Evolutionary conservation across 2,113 vertebrate species (phyloP), one percentile per base, ranked within the genome.

Genomic region (Madoqua kirkii): DNA sequence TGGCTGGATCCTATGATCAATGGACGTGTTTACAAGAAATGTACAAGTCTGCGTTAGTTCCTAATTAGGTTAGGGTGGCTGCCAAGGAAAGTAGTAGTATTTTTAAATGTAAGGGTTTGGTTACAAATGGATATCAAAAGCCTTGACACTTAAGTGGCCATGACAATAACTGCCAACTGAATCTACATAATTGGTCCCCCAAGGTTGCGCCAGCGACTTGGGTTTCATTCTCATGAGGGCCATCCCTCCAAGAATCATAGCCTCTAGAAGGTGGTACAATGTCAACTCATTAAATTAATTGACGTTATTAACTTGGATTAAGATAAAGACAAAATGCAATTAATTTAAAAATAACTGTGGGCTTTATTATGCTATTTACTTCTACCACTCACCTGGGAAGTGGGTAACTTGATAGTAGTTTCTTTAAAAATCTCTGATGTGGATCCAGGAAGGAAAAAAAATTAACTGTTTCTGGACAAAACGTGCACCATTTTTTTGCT

Each of bases 111-210:
- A 96, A 91, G 97, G 31, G 82, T 98, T 95, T 50, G 74, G 92
- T 98, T 98, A 95, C 93, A 98, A 98, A 98, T 92, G 81, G 21
- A 87, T 97, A 95, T 90, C 98, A 97, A 98, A 89, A 96, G 93
- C 89, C 67, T 89, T 97, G 92, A 97, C 79, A 94, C 50, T 87
- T 96, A 98, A 98, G 96, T 86, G 71, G 92, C 48, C 96, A 87
- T 96, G 95, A 98, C 95, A 98, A 98, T 5, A 74, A 36, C 89
- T 87, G 96, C 79, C 93, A 96, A 87, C 45, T 57, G 85, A 97
- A 89, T 33, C 82, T 93, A 90, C 52, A 64, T 90, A 98, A 81
- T 78, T 79, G 92, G 67, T 97, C 97, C 92, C 95, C 85, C 10
- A 85, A 97, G 96, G 84, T 85, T 74, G 67, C 97, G 94, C 86